Percentiles rank a stretch among this genome's conserved stretches.
Evolutionary conservation across 2,113 vertebrate species (phyloP).

Genomic region (Talpa occidentalis): DNA sequence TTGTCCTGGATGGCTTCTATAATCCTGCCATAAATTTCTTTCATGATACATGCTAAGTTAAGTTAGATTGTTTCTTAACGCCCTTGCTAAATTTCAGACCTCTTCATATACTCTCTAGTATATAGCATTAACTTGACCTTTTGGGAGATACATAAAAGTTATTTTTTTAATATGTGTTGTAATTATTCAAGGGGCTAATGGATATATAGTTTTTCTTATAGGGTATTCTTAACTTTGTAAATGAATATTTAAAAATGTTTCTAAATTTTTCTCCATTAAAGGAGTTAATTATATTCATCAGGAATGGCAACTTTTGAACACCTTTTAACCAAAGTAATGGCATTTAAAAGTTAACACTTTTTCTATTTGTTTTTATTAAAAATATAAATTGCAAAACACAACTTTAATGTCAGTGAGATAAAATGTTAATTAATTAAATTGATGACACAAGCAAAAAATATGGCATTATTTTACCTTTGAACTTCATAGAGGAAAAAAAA

Average conservation of each 20-base stretch:
- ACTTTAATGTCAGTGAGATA: background rate
- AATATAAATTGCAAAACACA: background rate
- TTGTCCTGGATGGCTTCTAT: background rate
- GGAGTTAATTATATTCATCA: background rate
- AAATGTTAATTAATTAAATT: conserved; percentile 1
- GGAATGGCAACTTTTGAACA: background rate
- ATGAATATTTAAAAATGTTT: background rate
- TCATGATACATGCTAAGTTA: background rate
- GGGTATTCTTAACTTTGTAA: background rate
- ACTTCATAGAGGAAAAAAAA: background rate
- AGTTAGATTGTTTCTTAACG: background rate
- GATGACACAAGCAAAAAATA: background rate
- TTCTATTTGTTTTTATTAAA: conserved; percentile 4
- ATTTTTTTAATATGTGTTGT: background rate
- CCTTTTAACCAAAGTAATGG: background rate
- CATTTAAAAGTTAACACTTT: background rate
- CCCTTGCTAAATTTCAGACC: background rate
- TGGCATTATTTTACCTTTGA: background rate
- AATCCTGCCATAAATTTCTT: background rate
- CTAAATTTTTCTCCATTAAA: background rate
- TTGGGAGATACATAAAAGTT: background rate
- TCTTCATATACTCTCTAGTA: background rate
- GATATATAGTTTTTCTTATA: background rate
- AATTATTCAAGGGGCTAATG: background rate
- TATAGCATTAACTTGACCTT: background rate